Evolutionary conservation across 2,888 invertebrate genomes (phyloP).

Genomic region (Choristoneura rosaceana): DNA sequence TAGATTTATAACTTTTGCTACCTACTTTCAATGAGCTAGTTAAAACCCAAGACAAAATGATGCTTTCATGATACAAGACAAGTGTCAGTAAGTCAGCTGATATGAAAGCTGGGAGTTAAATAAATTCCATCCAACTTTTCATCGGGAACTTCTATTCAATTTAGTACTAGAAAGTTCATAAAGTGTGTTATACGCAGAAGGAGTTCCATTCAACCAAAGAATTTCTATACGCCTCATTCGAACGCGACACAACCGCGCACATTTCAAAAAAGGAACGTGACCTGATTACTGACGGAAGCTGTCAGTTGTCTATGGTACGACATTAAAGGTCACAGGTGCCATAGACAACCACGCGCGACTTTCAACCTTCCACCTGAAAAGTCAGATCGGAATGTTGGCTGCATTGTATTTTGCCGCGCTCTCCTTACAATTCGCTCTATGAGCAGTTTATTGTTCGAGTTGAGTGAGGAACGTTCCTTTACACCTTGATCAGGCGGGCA

Average conservation of each 20-base stretch:
- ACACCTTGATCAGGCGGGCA: conserved; percentile 57
- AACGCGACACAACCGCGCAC: conserved; percentile 65
- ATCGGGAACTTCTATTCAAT: conserved; percentile 5
- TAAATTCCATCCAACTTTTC: not conserved
- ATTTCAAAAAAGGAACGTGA: conserved; percentile 83
- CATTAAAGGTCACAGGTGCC: conserved; percentile 68
- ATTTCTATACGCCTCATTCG: conserved; percentile 51
- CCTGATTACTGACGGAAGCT: conserved; percentile 83
- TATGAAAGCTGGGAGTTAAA: not conserved
- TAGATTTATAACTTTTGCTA: too few relatives aligned
- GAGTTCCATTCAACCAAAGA: conserved; percentile 35
- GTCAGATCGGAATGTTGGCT: conserved; percentile 54
- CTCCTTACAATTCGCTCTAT: conserved; percentile 58
- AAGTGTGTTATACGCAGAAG: conserved; percentile 20
- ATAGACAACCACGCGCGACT: conserved; percentile 46
- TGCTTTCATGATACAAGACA: not conserved
- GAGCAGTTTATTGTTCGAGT: conserved; percentile 69
- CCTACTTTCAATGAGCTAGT: not conserved
- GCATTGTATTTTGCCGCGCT: conserved; percentile 47
- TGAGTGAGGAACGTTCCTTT: conserved; percentile 62
- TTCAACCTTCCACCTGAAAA: conserved; percentile 53
- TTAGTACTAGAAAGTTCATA: conserved; percentile 26
- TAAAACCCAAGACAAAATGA: not conserved
- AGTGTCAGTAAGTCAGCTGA: not conserved
- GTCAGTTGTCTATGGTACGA: conserved; percentile 66